Conservation (phyloP, 2,113 vertebrate genomes). For the Nothobranchius furzeri region DNA sequence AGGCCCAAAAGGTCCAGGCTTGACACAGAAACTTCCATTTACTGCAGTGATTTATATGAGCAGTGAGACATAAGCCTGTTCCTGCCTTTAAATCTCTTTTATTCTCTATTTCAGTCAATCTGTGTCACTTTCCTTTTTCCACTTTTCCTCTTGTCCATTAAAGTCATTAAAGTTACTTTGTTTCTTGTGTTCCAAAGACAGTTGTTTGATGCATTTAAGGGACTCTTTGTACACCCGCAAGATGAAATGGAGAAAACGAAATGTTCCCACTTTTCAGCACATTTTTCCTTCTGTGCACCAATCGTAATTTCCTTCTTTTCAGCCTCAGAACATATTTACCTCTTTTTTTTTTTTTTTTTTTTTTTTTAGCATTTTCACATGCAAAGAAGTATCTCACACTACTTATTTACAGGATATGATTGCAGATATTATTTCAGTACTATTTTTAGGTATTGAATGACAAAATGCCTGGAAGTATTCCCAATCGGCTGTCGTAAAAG, state of each 20-base stretch:
- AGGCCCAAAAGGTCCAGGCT: conserved; percentile 3
- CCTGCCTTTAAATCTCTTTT: conserved; percentile 10
- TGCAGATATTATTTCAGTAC: too few species aligned
- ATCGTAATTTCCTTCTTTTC: conserved; percentile 1
- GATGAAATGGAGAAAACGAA: conserved; percentile 16
- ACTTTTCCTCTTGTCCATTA: conserved; percentile 26
- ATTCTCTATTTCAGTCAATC: conserved; percentile 8
- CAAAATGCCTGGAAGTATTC: too few species aligned
- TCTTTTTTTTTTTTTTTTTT: too few species aligned
- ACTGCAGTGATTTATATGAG: conserved; percentile 1
- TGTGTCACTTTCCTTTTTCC: conserved; percentile 8
- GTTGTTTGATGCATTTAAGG: conserved; percentile 13
- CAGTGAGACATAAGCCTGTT: neutral
- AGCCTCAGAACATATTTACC: neutral
- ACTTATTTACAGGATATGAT: too few species aligned
- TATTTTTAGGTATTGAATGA: too few species aligned
- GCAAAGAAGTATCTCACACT: neutral
- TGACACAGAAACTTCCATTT: conserved; percentile 7
- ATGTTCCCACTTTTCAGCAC: conserved; percentile 14
- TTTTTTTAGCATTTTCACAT: neutral
- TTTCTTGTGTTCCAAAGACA: conserved; percentile 11
- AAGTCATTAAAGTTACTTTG: conserved; percentile 33
- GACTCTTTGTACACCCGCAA: neutral
- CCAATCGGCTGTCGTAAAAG: too few species aligned
- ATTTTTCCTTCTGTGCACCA: neutral